Conservation (phyloP, 1,140 invertebrate genomes). For the Platyura marginata region DNA sequence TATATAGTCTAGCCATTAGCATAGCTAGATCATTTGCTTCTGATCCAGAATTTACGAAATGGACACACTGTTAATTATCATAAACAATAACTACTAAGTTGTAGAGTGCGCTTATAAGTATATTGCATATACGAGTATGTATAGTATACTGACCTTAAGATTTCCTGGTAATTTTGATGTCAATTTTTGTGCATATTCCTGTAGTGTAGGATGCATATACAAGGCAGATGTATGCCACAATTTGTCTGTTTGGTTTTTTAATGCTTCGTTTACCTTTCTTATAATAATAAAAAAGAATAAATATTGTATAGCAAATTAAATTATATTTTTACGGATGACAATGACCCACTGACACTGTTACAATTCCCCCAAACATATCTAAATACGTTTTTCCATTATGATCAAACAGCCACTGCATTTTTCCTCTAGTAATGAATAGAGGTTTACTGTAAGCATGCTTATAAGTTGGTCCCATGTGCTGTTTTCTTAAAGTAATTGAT, state of each 20-base stretch:
- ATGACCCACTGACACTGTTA: constrained; percentile 93
- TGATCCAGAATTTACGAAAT: constrained; percentile 89
- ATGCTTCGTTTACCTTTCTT: constrained; percentile 58
- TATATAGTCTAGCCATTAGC: constrained; percentile 67
- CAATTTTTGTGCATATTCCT: constrained; percentile 78
- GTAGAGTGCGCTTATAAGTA: too few species aligned
- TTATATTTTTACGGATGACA: constrained; percentile 77
- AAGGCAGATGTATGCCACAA: constrained; percentile 86
- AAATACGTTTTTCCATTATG: constrained; percentile 70
- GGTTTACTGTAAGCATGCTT: constrained; percentile 67
- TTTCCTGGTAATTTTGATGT: constrained; percentile 63
- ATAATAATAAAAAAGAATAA: constrained; percentile 8
- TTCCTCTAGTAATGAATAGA: constrained; percentile 64
- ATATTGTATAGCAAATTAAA: not conserved
- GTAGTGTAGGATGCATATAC: constrained; percentile 75
- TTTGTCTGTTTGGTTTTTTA: constrained; percentile 56
- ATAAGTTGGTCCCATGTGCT: constrained; percentile 57
- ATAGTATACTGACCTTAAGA: constrained; percentile 61
- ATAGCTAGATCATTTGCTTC: constrained; percentile 94
- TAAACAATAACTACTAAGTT: too few species aligned
- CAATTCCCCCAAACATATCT: constrained; percentile 91
- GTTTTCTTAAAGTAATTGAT: too few species aligned
- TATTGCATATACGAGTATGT: too few species aligned
- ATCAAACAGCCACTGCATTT: constrained; percentile 88
- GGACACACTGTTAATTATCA: constrained; percentile 63